Percentiles rank a stretch among this genome's conserved stretches.
These are phyloP conservation scores for pig (Sus scrofa) DNA, from an alignment of 2,113 vertebrate genomes.

Conservation along the genomic window DNA sequence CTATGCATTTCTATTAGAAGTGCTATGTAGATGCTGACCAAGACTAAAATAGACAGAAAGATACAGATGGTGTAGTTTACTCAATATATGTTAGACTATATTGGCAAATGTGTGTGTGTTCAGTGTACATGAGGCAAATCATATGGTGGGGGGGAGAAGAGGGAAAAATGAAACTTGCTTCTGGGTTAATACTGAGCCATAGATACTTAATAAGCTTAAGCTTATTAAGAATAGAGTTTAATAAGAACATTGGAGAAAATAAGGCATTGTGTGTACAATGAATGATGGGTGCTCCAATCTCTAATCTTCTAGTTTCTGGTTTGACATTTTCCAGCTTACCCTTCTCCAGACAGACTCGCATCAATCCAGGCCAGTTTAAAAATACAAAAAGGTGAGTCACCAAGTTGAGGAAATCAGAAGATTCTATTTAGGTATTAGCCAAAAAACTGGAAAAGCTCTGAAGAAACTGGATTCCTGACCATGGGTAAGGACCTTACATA, in stretches of 20 bases:
- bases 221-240: neutral
- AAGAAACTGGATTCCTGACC: neutral
- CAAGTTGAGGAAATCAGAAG: neutral
- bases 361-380: slow-evolving; percentile 4
- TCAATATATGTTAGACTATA: neutral
- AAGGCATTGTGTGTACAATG: neutral
- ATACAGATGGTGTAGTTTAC: neutral
- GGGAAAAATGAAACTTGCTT: neutral
- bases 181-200: neutral
- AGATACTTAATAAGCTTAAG: neutral
- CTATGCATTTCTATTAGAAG: neutral
- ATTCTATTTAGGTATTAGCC: neutral
- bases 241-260: neutral
- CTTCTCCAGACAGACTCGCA: neutral
- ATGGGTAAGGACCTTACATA: neutral
- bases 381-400: neutral
- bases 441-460: neutral
- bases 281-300: neutral
- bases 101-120: neutral
- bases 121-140: neutral
- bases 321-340: neutral
- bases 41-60: neutral
- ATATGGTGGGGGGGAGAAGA: neutral
- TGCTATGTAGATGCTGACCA: neutral
- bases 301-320: neutral